Base-by-base conservation (phyloP, 2,888 invertebrate species). In the Therioaphis trifolii region DNA sequence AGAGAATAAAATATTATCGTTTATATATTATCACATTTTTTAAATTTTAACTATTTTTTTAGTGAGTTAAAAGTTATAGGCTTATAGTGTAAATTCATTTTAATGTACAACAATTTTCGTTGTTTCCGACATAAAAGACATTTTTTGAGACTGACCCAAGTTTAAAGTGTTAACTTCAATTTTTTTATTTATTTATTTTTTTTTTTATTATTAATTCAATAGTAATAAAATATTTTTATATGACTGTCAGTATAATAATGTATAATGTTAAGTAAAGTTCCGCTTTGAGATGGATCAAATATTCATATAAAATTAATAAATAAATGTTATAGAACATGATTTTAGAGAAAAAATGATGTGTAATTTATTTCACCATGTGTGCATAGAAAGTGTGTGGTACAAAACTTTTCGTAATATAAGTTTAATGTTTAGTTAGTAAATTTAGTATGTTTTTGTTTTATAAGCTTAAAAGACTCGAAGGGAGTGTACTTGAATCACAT, bases 141-240 rank as follows among this genome's bases (percentile, higher is more conserved):
- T 78, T 82, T 69, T 82, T 82, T 82, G 72, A 82, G 80, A 82
- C 80, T 82, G 80, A 82, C 58, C 35, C 61, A 43, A 72, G 63
- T 82, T 72, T 82, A 82, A 61, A 82, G 61, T 72, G 63, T 72
- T 63, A 72, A 72, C 29, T 82, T 61, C 46, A 58, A 72, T 29
- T 80, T 61, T 71, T 49, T 69, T 27, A 68, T 69, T 58, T 55
- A 68, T 68, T 43, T n/a, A 43, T 29, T 46, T 77, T 49, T 61
- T 75, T 63, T 82, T 58, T 63, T 35, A 72, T 80, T n/a, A n/a
- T n/a, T n/a, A n/a, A n/a, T n/a, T 72, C 61, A 61, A 82, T 74
- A 72, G 80, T 63, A 55, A 63, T 79, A 82, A n/a, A 72, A 72
- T 82, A 82, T 82, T 82, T 82, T 82, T 82, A 40, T 82, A 82